Base-by-base conservation (phyloP, 2,797 vertebrate species). In the Myotis myotis region DNA sequence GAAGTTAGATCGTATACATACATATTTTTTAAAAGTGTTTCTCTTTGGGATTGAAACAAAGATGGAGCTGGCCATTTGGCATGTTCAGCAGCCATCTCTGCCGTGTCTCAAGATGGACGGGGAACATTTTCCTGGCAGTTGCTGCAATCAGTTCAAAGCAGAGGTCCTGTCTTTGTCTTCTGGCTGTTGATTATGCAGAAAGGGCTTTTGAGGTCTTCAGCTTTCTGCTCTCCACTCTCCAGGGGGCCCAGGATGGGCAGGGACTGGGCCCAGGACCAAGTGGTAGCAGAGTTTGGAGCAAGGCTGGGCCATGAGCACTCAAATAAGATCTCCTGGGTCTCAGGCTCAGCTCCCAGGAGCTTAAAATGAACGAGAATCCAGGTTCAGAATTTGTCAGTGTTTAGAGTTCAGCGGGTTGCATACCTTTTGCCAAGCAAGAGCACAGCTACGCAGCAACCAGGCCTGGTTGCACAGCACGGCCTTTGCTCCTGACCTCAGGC, bases 1-100 rank as follows among this genome's bases (percentile, higher is more conserved):
- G 94, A 85, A 97, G 95, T 96, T 96, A 95, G 97, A 94, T 92
- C 68, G 95, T 92, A 36, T 89, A 96, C 79, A 30, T 51, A 66
- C 49, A 84, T 95, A 12, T 62, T 51, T 81, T 95, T 92, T 76
- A 2, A 2, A 23, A 96, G 70, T 95, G 71, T 93, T 95, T 96
- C 93, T 95, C 87, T 96, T 89, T 95, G 87, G 89, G 60, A 89
- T 87, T 95, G 91, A 92, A 84, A 92, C 92, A 95, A 90, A 90
- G 91, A 83, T 78, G 78, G 87, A 91, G 82, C 89, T 86, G 87
- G 81, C 94, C 92, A n/a, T 96, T 96, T 89, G 94, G 79, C 44
- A 0, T 87, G 90, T 95, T 91, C 85, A 92, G 11, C 94, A 94
- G 83, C 93, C 85, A 15, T 74, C 92, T 25, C 92, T 74, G 92